Percentiles rank a stretch among this genome's conserved stretches.
phyloP scores from a whole-genome alignment of 2,797 vertebrate genomes.

The Liasis olivaceus region DNA sequence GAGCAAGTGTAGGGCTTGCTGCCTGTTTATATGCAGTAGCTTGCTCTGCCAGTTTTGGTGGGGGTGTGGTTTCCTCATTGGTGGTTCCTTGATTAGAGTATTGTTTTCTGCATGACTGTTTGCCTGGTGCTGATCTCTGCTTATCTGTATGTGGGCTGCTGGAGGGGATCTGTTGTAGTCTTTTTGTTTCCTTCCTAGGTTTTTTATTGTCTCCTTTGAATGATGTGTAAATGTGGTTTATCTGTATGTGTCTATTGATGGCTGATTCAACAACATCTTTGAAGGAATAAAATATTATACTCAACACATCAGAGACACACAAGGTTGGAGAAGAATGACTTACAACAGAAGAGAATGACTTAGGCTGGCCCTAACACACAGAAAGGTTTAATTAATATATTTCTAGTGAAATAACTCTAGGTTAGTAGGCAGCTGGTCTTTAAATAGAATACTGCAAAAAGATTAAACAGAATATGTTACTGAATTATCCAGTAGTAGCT shows the following conservation, averaged over 20 bases:
- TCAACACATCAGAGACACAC: not conserved
- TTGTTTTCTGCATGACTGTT: not conserved
- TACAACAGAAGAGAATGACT: not conserved
- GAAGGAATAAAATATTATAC: not conserved
- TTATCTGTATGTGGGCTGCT: not conserved
- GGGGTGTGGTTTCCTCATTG: not conserved
- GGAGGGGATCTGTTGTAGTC: not conserved
- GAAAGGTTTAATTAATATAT: not conserved
- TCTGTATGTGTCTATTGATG: not conserved
- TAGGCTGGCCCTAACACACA: not conserved
- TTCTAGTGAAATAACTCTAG: not conserved
- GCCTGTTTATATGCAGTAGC: not conserved
- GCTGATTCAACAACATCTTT: not conserved
- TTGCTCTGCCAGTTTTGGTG: not conserved
- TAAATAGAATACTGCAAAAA: not conserved
- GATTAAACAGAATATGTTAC: not conserved
- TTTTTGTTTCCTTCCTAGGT: not conserved
- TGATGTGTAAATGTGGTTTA: not conserved
- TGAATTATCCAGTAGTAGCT: not conserved
- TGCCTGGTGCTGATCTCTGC: not conserved
- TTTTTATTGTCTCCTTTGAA: not conserved
- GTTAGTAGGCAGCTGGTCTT: constrained; percentile 3
- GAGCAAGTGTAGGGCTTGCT: not conserved
- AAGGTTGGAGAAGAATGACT: not conserved
- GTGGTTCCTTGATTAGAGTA: not conserved